phyloP scores from a whole-genome alignment of 2,888 invertebrate genomes.

The Anorthoa munda region DNA sequence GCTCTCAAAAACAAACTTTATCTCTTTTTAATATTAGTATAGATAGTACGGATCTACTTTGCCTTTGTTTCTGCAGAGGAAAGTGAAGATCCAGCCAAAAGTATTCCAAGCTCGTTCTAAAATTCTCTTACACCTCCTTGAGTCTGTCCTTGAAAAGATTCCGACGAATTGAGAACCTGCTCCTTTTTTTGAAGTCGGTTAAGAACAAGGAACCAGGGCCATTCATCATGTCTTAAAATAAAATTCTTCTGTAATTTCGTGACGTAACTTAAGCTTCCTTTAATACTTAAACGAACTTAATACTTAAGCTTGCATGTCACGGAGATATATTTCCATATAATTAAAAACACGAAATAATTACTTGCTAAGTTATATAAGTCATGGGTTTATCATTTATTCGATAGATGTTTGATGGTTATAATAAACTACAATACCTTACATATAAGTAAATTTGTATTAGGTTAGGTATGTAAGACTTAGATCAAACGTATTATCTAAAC shows the following conservation, averaged over 20 bases:
- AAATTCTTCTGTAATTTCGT: constrained; percentile 39
- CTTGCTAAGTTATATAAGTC: constrained; percentile 10
- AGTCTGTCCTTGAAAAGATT: constrained; percentile 15
- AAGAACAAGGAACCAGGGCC: neutral
- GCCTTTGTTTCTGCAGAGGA: neutral
- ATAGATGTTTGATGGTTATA: constrained; percentile 17
- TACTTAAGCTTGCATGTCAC: constrained; percentile 33
- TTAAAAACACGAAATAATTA: constrained; percentile 30
- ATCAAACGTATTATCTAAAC: neutral
- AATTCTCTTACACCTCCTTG: constrained; percentile 14
- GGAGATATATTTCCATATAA: constrained; percentile 52
- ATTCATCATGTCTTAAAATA: constrained; percentile 19
- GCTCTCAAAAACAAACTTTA: too few species aligned
- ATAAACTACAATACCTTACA: constrained; percentile 16
- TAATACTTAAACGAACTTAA: constrained; percentile 22
- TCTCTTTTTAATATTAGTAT: too few species aligned
- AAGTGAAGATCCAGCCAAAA: neutral
- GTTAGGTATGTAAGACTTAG: neutral
- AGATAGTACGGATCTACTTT: too few species aligned
- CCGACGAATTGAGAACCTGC: too few species aligned
- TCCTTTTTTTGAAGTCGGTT: too few species aligned
- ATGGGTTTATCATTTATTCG: constrained; percentile 2
- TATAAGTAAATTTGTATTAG: neutral
- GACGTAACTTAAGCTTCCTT: constrained; percentile 10
- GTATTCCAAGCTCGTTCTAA: constrained; percentile 23